phyloP scores from a whole-genome alignment of 2,797 vertebrate species.

The Uromys caudimaculatus region DNA sequence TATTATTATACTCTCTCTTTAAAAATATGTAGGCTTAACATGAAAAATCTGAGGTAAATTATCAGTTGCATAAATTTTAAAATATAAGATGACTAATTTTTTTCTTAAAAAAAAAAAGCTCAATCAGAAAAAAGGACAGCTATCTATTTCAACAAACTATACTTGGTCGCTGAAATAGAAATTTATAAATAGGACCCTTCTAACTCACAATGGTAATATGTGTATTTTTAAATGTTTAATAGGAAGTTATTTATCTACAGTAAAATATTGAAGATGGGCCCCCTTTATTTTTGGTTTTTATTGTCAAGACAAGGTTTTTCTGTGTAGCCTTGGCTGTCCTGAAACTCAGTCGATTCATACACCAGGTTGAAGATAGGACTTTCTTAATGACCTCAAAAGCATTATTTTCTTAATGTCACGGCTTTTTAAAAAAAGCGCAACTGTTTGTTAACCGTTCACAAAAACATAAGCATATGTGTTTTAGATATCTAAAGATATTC shows the following conservation, averaged over 20 bases:
- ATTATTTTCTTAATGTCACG: not conserved
- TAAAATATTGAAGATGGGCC: conserved; percentile 10
- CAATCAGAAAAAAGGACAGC: conserved; percentile 14
- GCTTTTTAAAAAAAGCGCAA: not conserved
- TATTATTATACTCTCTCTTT: not conserved
- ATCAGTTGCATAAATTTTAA: conserved; percentile 42
- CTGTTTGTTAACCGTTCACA: conserved; percentile 23
- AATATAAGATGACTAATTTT: conserved; percentile 6
- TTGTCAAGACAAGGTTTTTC: not conserved
- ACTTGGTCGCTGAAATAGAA: conserved; percentile 36
- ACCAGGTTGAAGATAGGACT: not conserved
- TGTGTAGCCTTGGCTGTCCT: not conserved
- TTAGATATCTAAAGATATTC: conserved; percentile 5
- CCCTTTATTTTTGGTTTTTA: not conserved
- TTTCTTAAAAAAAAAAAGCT: not conserved
- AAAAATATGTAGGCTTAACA: conserved; percentile 11
- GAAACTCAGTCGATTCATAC: not conserved
- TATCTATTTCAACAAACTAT: not conserved
- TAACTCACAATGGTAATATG: conserved; percentile 21
- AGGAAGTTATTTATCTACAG: conserved; percentile 21
- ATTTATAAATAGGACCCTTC: not conserved
- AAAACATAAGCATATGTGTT: not conserved
- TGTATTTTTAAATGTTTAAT: conserved; percentile 23
- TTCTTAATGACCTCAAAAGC: conserved; percentile 49
- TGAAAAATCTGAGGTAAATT: conserved; percentile 52